Conservation (phyloP, 1,140 invertebrate species). For the Sarcophaga bullata region DNA sequence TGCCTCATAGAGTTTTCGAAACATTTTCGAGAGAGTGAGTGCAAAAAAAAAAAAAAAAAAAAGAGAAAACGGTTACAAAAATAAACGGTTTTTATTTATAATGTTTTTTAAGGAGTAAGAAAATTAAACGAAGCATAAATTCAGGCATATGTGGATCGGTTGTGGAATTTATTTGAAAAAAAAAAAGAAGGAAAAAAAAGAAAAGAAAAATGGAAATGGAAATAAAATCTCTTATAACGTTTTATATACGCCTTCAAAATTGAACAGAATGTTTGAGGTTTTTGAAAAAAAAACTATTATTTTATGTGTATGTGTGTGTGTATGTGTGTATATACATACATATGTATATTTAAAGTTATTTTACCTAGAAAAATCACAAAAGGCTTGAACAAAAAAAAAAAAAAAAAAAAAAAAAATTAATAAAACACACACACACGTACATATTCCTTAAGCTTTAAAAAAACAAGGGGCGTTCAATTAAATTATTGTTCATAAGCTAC, state of each 20-base stretch:
- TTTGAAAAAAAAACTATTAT: background rate
- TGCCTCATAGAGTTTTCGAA: slow-evolving; percentile 4
- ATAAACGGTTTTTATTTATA: slow-evolving; percentile 31
- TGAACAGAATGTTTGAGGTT: background rate
- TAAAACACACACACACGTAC: background rate
- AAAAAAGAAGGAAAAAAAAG: background rate
- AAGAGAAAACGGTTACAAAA: slow-evolving; percentile 29
- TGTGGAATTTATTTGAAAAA: background rate
- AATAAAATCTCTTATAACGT: background rate
- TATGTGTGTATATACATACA: background rate
- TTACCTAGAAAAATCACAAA: slow-evolving; percentile 4
- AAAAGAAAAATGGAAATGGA: too few relatives aligned
- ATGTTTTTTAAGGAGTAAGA: slow-evolving; percentile 31
- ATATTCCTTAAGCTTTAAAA: background rate
- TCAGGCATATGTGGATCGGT: slow-evolving; percentile 12
- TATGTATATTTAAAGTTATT: background rate
- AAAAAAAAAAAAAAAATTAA: slow-evolving; percentile 20
- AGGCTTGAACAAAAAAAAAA: slow-evolving; percentile 27
- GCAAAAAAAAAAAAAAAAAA: too few relatives aligned
- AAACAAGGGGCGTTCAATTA: background rate
- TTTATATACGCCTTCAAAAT: background rate
- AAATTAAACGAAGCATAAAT: slow-evolving; percentile 39
- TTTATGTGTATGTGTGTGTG: background rate
- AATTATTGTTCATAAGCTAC: slow-evolving; percentile 3
- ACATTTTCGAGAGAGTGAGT: too few relatives aligned